Percentiles rank a stretch among this genome's conserved stretches.
These are phyloP conservation scores for Augiades crinisus DNA, from an alignment of 2,888 invertebrate species.

Conservation along the genomic window DNA sequence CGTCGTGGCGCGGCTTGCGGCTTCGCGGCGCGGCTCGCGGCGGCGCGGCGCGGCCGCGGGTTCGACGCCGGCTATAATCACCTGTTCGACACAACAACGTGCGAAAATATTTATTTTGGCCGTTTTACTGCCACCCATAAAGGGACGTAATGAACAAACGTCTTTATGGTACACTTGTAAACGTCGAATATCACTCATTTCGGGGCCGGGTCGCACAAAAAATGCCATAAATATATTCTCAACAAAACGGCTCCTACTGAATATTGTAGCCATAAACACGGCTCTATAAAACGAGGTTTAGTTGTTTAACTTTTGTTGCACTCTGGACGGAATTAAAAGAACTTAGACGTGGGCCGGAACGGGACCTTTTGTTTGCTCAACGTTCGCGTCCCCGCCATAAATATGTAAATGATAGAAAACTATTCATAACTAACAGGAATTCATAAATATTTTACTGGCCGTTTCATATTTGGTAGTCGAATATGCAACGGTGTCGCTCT, in stretches of 20 bases:
- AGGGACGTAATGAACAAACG: slow-evolving; percentile 70
- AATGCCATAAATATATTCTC: slow-evolving; percentile 72
- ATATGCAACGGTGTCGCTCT: slow-evolving; percentile 28
- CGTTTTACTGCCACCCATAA: slow-evolving; percentile 61
- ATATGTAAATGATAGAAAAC: slow-evolving; percentile 71
- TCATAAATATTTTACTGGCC: slow-evolving; percentile 50
- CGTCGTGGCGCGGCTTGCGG: slow-evolving; percentile 36
- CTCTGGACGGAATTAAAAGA: slow-evolving; percentile 66
- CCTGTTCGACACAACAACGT: slow-evolving; percentile 56
- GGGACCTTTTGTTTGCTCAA: slow-evolving; percentile 59
- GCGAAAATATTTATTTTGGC: slow-evolving; percentile 62
- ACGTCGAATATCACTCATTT: slow-evolving; percentile 74
- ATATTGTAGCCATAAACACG: slow-evolving; percentile 72
- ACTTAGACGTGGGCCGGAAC: slow-evolving; percentile 55
- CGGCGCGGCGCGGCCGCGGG: slow-evolving; percentile 35
- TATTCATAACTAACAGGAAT: slow-evolving; percentile 75
- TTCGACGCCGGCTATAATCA: slow-evolving; percentile 45
- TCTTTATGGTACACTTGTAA: slow-evolving; percentile 75
- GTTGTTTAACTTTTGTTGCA: slow-evolving; percentile 71
- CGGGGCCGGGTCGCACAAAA: slow-evolving; percentile 60
- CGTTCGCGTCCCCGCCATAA: slow-evolving; percentile 49
- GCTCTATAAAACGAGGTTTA: slow-evolving; percentile 73
- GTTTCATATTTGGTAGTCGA: slow-evolving; percentile 28
- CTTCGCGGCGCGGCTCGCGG: slow-evolving; percentile 26
- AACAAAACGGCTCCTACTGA: slow-evolving; percentile 78